Base-by-base conservation (phyloP, 2,113 vertebrate species). In the Helogale parvula region DNA sequence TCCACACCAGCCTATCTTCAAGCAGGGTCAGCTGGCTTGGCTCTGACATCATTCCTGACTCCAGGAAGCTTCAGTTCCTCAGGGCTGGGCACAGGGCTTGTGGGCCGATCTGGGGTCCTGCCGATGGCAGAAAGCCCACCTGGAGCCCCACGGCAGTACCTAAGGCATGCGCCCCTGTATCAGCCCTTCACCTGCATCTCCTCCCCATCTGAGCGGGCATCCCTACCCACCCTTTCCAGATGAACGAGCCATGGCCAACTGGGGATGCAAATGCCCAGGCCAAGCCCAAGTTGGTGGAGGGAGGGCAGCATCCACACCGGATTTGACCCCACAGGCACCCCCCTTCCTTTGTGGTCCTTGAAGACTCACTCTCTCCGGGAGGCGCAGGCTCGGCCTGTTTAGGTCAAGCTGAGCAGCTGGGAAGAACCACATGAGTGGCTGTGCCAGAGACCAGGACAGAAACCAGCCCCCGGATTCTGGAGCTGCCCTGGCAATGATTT, bases 121-220 rank as follows among this genome's bases (percentile, higher is more conserved):
- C n/a, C 0, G 2, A 9, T 2, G 52, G 17, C 41, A 33, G 45
- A 45, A 66, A 68, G 29, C 25, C n/a, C 9, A 14, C 47, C 29
- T 66, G 54, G 52, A 85, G 19, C 10, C n/a, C 79, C 31, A 15
- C 65, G 16, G 52, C 2, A 1, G 25, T 7, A 4, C 7, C 17
- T 6, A 25, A 54, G 19, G 5, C 3, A 0, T 1, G 45, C 7
- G 2, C 8, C 8, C 7, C 21, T 7, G 16, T 0, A 5, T 29
- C 27, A 2, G 7, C 38, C 13, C 68, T n/a, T 54, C 72, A 23
- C 23, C 45, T 27, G 0, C 3, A 25, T 5, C 33, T 13, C n/a
- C 38, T 41, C 50, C 63, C 54, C 3, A 13, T 29, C 2, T 1
- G 35, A n/a, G 35, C 31, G 3, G n/a, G 14, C 10, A 33, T 50